Evolutionary conservation across 2,113 vertebrate species (phyloP), one percentile per base, ranked within the genome.

Genomic region (Hypanus sabinus): DNA sequence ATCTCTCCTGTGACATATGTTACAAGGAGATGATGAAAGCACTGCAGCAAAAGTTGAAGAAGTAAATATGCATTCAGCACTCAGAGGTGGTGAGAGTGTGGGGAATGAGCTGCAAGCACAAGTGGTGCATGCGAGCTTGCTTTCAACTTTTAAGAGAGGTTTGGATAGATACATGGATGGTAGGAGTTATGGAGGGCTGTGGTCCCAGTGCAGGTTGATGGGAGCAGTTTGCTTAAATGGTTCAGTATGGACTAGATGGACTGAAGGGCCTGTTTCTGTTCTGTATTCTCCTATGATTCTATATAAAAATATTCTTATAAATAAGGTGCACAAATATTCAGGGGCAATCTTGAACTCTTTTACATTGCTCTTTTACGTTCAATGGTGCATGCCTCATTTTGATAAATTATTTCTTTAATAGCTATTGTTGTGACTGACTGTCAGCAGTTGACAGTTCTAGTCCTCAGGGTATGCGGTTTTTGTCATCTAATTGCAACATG

Each of bases 371-470:
- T 3, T n/a, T 24, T 6, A 33, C 12, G 57, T 38, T 55, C 38
- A 20, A 11, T 46, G 20, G 36, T 83, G 27, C 27, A 27, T 60
- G 83, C 55, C 27, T 87, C 60, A 1, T 11, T 9, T 30, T 9
- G n/a, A 18, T 90, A 68, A 33, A 90, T 90, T 65, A 90, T 18
- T 16, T n/a, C 57, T 36, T 90, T n/a, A 90, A n/a, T 90, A n/a
- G 11, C 57, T 30, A 65, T 65, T 16, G 0, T n/a, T 90, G n/a
- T 7, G 62, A 33, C n/a, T 65, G 85, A 90, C 5, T 65, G 30
- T 90, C 30, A 90, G 5, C 62, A n/a, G 85, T 90, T 90, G 85
- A 65, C 30, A 36, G 85, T 7, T 33, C 57, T 33, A 14, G 85
- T 90, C 30, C 33, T 16, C 16, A n/a, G 60, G 60, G 18, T 65